A percentile compares a stretch with the other conserved stretches of the same genome.
These are phyloP conservation scores for Leptarthrus brevirostris DNA, from an alignment of 2,888 invertebrate genomes.

Conservation along the genomic window DNA sequence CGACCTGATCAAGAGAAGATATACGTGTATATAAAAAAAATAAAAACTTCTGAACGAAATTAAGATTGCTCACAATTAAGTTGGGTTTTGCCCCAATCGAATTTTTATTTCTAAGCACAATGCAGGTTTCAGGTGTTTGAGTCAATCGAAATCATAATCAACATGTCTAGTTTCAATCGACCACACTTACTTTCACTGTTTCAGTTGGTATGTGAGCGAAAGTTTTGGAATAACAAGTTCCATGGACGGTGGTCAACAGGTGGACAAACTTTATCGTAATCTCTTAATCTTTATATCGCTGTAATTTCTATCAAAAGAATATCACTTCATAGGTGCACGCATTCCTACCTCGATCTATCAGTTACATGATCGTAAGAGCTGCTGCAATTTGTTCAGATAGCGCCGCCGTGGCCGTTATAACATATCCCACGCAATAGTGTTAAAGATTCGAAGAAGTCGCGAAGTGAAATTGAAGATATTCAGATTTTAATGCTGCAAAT, in stretches of 20 bases:
- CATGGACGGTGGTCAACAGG: constrained; percentile 12
- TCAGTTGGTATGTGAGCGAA: constrained; percentile 34
- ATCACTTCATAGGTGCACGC: too few species aligned
- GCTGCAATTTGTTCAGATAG: neutral
- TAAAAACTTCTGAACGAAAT: too few species aligned
- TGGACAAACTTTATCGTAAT: neutral
- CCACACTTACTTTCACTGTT: constrained; percentile 35
- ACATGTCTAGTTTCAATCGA: neutral
- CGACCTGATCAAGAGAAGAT: too few species aligned
- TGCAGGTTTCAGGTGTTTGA: too few species aligned
- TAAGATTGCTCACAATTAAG: too few species aligned
- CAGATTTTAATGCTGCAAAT: neutral
- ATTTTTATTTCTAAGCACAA: too few species aligned
- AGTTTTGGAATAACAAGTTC: constrained; percentile 15
- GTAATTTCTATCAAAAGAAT: too few species aligned
- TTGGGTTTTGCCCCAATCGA: too few species aligned
- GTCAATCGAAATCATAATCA: neutral
- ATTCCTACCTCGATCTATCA: too few species aligned
- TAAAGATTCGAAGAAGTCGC: neutral
- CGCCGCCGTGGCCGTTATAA: neutral
- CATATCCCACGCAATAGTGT: neutral
- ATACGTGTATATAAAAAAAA: too few species aligned
- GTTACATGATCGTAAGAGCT: neutral
- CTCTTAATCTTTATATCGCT: neutral
- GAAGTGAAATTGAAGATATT: neutral